phyloP scores from a whole-genome alignment of 2,888 invertebrate species.

The Drosophila anomalipes region DNA sequence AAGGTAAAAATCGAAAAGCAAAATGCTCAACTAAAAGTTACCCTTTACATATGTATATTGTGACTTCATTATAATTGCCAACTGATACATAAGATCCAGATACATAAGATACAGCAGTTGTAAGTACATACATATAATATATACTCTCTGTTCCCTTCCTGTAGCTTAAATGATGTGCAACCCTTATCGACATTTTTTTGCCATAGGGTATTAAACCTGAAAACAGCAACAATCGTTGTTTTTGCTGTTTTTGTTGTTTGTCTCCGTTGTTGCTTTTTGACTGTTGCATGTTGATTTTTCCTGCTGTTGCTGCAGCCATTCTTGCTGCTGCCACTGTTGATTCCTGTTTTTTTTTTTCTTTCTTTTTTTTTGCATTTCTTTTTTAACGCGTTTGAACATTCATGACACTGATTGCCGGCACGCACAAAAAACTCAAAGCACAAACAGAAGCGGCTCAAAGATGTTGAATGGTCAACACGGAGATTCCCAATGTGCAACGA shows the following conservation, averaged over 20 bases:
- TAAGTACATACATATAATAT: background rate
- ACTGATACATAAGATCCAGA: background rate
- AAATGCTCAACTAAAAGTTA: constrained; percentile 13
- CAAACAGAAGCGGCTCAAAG: background rate
- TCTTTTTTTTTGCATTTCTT: constrained; percentile 9
- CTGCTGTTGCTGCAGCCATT: constrained; percentile 27
- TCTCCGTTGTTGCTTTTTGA: constrained; percentile 33
- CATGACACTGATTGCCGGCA: constrained; percentile 70
- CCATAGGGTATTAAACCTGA: constrained; percentile 19
- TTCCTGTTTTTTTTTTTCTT: constrained; percentile 29
- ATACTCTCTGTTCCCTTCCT: rapidly evolving
- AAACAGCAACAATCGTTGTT: constrained; percentile 9
- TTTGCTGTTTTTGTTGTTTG: constrained; percentile 23
- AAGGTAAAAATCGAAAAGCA: constrained; percentile 22
- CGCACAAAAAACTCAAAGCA: constrained; percentile 58
- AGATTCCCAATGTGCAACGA: constrained; percentile 13
- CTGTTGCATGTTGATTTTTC: constrained; percentile 73
- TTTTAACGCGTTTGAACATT: constrained; percentile 60
- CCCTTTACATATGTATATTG: background rate
- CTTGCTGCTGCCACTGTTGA: constrained; percentile 32
- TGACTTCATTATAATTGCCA: background rate
- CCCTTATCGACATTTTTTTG: background rate
- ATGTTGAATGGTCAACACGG: background rate
- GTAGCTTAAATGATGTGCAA: background rate
- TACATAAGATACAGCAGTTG: background rate